Evolutionary conservation across 2,113 vertebrate species (phyloP), one percentile per base, ranked within the genome.

Genomic region (Numida meleagris): DNA sequence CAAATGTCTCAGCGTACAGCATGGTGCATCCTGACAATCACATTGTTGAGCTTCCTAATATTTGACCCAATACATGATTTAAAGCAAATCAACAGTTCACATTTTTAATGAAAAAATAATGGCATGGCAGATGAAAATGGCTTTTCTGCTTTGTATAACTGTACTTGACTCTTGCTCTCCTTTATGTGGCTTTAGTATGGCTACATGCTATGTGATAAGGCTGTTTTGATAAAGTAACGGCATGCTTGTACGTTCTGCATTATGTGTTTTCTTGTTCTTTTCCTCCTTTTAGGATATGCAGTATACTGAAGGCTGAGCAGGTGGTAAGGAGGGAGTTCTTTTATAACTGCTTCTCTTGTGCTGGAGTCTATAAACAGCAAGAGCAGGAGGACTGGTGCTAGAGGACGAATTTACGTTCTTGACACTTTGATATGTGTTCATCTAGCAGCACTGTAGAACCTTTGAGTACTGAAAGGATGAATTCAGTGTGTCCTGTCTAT

Each of bases 271-370:
- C 18, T 48, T 16, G 45, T 48, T 67, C 25, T 10, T 12, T 4
- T n/a, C n/a, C 7, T 58, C 70, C 43, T 59, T 9, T 81, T 46
- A 65, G 88, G 66, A 46, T 42, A 38, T 0, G 29, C n/a, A 45
- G 33, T n/a, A 3, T 65, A 4, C 40, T 72, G 83, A 31, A 65
- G 57, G 65, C 86, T 90, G 94, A 93, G 94, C 90, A 72, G 86
- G 95, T 93, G 86, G 86, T 74, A 92, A 57, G 7, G 73, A 96
- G 58, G 34, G 76, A 82, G 62, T 84, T 91, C 62, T 93, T 91
- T 83, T 84, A 78, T 48, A 94, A 83, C 70, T 78, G 27, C 43
- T 10, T 57, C 1, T 1, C 34, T 86, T 88, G 51, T 83, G 59
- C 82, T 78, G 80, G n/a, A 27, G 42, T 89, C 94, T 96, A 48